A percentile compares a stretch with the other conserved stretches of the same genome.
Conservation (phyloP, 2,113 vertebrate species). For the Anolis carolinensis region DNA sequence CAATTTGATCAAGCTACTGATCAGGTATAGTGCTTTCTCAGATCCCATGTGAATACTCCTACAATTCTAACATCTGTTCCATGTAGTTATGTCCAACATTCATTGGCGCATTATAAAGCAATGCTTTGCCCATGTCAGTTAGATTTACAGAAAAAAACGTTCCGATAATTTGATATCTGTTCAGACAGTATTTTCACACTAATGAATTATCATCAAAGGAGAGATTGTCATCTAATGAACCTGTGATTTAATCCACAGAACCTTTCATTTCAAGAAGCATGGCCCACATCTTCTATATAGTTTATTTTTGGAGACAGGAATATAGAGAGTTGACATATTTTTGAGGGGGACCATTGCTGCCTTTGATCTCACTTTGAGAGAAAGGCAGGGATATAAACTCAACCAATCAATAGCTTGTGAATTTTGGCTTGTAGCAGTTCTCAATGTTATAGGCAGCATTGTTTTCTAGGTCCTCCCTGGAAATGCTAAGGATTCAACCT, state of each 20-base stretch:
- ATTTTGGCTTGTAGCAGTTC: too few relatives aligned
- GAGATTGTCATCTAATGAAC: background rate
- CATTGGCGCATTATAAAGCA: background rate
- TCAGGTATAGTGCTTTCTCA: slow-evolving; percentile 75
- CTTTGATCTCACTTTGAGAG: too few relatives aligned
- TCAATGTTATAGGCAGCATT: too few relatives aligned
- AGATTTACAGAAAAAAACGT: background rate
- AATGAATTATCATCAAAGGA: background rate
- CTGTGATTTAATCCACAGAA: background rate
- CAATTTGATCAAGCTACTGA: slow-evolving; percentile 77
- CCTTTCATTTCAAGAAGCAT: background rate
- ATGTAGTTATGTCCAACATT: background rate
- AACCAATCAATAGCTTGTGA: too few relatives aligned
- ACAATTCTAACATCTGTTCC: background rate
- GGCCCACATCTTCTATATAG: background rate
- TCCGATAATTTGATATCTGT: background rate
- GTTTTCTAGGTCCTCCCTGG: too few relatives aligned
- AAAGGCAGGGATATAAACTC: too few relatives aligned
- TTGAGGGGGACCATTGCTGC: background rate
- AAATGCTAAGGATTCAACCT: too few relatives aligned
- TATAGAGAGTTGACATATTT: too few relatives aligned
- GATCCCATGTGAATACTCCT: background rate
- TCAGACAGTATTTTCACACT: background rate
- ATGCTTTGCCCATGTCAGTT: background rate
- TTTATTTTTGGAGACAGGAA: too few relatives aligned